Evolutionary conservation across 1,140 invertebrate genomes (phyloP), one percentile per base, ranked within the genome.

Genomic region (Conopomorpha cramerella): DNA sequence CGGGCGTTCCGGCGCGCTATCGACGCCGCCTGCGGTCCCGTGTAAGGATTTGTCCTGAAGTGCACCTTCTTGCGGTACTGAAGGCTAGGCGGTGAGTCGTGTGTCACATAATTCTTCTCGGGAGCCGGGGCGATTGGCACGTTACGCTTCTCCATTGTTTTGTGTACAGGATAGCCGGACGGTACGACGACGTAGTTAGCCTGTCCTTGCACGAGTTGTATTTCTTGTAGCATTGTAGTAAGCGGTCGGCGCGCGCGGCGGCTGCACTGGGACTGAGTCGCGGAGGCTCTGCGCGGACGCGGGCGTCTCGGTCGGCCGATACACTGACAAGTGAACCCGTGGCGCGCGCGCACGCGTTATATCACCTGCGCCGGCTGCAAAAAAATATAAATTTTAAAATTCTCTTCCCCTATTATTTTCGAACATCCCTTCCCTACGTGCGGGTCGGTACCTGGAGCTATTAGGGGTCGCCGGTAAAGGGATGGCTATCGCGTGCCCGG

Each of bases 1-100:
- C 93, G 78, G 11, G 93, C 93, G 74, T 96, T 95, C 36, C 93
- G 80, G 23, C 92, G 77, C 1, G 91, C 88, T 1, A 95, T 92
- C 0, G 91, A 89, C 1, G 89, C 89, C 34, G 87, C 83, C 43
- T 89, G 87, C 6, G 81, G 19, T 37, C 80, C 74, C 6, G 80
- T 78, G 46, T 86, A 86, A 0, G 84, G 82, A 50, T 84, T 79
- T 2, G 72, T 80, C 34, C 67, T 72, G 49, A 89, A 89, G 49
- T 84, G 88, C 47, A 88, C 88, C 61, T 88, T 87, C 53, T 88
- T 80, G 48, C 89, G 87, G 55, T 86, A 87, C 16, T 82, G 65
- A 37, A 83, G 59, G 42, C 56, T 82, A 47, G 46, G 70, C 15
- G 62, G 67, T 6, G 59, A 66, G 39, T 70, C 68, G 46, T 80